Evolutionary conservation across 1,140 invertebrate species (phyloP).

Genomic region (Monomorium pharaonis): DNA sequence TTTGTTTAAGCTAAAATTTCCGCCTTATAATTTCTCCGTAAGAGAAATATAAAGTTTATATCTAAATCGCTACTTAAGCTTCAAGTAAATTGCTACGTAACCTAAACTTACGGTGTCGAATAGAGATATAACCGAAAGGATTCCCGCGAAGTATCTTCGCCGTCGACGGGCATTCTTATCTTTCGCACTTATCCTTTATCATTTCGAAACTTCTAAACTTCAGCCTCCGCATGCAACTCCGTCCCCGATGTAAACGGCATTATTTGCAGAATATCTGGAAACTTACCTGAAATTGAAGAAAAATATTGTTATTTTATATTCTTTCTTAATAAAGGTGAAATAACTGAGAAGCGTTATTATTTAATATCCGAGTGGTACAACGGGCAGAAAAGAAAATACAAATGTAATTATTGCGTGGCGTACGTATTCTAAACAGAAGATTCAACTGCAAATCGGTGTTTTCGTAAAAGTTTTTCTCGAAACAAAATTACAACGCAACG

Average conservation of each 20-base stretch:
- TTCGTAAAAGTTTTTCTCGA: conserved; percentile 4
- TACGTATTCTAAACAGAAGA: neutral
- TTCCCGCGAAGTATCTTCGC: conserved; percentile 10
- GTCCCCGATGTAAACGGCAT: conserved; percentile 40
- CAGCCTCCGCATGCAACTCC: conserved; percentile 19
- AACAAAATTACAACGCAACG: neutral
- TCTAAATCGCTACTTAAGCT: conserved; percentile 31
- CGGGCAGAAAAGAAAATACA: neutral
- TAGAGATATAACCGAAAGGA: conserved; percentile 37
- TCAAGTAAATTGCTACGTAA: conserved; percentile 46
- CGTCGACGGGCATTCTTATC: conserved; percentile 53
- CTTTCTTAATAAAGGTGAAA: neutral
- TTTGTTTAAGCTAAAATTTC: neutral
- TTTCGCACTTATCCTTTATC: conserved; percentile 49
- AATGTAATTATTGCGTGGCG: neutral
- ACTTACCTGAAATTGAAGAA: conserved; percentile 55
- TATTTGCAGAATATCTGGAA: conserved; percentile 27
- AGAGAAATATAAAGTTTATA: conserved; percentile 5
- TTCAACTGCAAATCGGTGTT: neutral
- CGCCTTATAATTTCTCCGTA: neutral
- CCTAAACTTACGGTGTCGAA: conserved; percentile 47
- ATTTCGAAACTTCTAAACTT: conserved; percentile 43
- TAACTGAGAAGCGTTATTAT: neutral
- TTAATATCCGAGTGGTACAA: neutral
- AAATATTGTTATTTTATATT: conserved; percentile 15